Base-by-base conservation (phyloP, 2,113 vertebrate genomes). In the Phyllostomus discolor region DNA sequence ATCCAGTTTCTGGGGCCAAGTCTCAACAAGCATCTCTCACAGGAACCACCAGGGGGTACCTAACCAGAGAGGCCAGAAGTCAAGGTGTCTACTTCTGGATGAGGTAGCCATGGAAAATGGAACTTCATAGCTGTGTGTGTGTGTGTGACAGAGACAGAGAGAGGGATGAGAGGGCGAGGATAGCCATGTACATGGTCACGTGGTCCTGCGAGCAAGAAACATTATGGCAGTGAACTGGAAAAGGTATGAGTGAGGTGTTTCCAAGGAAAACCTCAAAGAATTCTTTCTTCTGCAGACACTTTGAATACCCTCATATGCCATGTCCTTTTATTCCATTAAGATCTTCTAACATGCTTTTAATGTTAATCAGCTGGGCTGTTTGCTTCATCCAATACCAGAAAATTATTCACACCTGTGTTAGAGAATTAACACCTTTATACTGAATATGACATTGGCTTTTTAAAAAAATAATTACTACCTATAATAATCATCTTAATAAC, bases 311-410 rank as follows among this genome's bases (percentile, higher is more conserved):
- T 90, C 72, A 52, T 85, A 82, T 50, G 66, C 43, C 38, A 31
- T 78, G 66, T 84, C 41, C 80, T 79, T 41, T 85, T 8, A 97
- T 96, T 97, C 87, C 96, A 98, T 98, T 97, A 97, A 97, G 88
- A 59, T 48, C 96, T 41, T 76, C 38, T 93, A 96, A 91, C 82
- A 46, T 96, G 93, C 90, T 98, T 96, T 96, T 97, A 98, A 97
- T 97, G 95, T 95, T 97, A 72, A 95, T 94, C 88, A 95, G 95
- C 94, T 87, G 14, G 97, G 87, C 57, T 91, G 22, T 81, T 92
- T 78, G 22, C 33, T 83, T 79, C 59, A 88, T 64, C 85, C 96
- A 84, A 90, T 86, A 90, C 16, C 52, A 91, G 83, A 46, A 92
- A 92, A 90, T 87, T 69, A 88, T 84, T 90, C 66, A 90, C 92